phyloP scores from a whole-genome alignment of 2,797 vertebrate genomes.

The Phataginus tetradactyla region DNA sequence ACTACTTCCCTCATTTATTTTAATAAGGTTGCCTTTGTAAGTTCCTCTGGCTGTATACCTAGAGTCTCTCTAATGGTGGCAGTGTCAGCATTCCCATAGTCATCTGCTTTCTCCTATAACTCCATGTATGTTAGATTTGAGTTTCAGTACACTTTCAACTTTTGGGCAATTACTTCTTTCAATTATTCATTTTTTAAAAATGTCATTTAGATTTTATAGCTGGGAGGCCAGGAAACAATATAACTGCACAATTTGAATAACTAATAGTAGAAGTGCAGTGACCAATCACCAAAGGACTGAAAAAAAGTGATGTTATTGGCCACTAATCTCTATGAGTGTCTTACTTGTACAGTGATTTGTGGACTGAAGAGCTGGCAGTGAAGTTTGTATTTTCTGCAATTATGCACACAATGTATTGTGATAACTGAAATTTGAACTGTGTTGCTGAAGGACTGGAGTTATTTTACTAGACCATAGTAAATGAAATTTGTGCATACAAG shows the following conservation, averaged over 20 bases:
- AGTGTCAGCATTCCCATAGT: background rate
- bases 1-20: background rate
- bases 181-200: background rate
- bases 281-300: background rate
- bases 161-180: background rate
- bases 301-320: background rate
- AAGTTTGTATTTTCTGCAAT: background rate
- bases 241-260: background rate
- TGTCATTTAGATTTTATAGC: background rate
- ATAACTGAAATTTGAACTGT: background rate
- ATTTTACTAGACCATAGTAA: background rate
- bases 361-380: background rate
- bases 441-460: background rate
- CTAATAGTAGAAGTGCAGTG: background rate
- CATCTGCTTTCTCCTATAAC: background rate
- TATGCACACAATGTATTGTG: background rate
- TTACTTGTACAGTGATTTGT: background rate
- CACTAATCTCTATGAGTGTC: background rate
- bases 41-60: background rate
- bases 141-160: background rate
- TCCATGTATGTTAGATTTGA: background rate
- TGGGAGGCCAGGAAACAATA: background rate
- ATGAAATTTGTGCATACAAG: background rate
- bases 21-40: background rate
- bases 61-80: background rate